A percentile compares a stretch with the other conserved stretches of the same genome.
Conservation (phyloP, 2,113 vertebrate genomes). For the Notiomystis cincta region DNA sequence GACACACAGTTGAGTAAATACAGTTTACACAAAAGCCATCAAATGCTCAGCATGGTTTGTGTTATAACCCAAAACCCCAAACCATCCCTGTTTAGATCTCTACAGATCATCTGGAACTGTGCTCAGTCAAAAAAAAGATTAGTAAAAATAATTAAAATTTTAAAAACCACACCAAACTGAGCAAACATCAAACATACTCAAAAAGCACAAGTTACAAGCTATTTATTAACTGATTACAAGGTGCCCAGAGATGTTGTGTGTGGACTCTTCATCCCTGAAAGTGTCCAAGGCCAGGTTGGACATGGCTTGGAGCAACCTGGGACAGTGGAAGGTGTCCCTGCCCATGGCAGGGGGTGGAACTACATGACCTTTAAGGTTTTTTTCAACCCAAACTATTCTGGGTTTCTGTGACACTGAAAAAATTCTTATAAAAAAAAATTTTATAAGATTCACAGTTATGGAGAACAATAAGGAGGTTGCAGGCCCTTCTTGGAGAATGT, state of each 20-base stretch:
- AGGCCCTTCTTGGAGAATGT: neutral
- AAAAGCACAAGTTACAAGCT: neutral
- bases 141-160: neutral
- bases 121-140: neutral
- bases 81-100: neutral
- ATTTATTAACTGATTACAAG: neutral
- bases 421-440: neutral
- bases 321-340: no score
- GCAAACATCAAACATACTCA: no score
- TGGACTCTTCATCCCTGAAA: neutral
- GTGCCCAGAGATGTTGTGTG: neutral
- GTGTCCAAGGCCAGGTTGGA: neutral
- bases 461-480: neutral
- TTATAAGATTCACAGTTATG: neutral
- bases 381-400: neutral
- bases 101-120: neutral
- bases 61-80: rapidly evolving
- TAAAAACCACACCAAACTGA: rapidly evolving
- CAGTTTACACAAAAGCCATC: neutral
- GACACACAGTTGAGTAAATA: rapidly evolving
- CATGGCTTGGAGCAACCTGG: rapidly evolving
- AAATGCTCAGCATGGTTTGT: neutral
- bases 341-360: neutral
- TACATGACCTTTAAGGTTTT: neutral
- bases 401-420: neutral